Conservation (phyloP, 1,140 invertebrate genomes). For the Drosophila orosa region DNA sequence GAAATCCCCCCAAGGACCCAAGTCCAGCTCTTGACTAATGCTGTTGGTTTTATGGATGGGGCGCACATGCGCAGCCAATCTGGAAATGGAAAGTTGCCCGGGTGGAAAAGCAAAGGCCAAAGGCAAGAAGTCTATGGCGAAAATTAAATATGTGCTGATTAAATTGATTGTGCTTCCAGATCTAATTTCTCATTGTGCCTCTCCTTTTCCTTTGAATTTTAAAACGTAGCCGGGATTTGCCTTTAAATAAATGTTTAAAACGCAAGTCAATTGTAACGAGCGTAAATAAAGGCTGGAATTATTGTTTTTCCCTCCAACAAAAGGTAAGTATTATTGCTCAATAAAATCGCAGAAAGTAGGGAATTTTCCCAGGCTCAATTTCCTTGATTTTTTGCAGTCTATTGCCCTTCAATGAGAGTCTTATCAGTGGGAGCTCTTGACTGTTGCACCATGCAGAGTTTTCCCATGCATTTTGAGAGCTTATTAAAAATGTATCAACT, state of each 20-base stretch:
- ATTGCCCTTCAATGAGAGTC: conserved; percentile 12
- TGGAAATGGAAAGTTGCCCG: conserved; percentile 73
- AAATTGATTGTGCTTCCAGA: conserved; percentile 38
- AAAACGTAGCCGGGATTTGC: not conserved
- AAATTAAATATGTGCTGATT: conserved; percentile 36
- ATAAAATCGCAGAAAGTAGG: not conserved
- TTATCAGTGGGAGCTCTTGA: conserved; percentile 35
- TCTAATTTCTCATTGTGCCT: conserved; percentile 14
- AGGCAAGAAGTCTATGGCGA: conserved; percentile 16
- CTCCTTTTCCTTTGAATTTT: not conserved
- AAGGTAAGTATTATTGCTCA: not conserved
- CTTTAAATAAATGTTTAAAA: not conserved
- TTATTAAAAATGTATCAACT: conserved; percentile 23
- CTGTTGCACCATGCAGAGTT: conserved; percentile 20
- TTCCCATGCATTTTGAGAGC: conserved; percentile 44
- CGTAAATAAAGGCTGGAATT: not conserved
- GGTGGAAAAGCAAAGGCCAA: conserved; percentile 13
- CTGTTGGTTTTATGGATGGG: conserved; percentile 78
- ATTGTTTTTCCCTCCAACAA: not conserved
- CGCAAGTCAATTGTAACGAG: not conserved
- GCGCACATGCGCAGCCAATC: conserved; percentile 63
- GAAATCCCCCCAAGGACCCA: conserved; percentile 6
- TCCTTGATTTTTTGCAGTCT: conserved; percentile 15
- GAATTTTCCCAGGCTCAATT: conserved; percentile 42
- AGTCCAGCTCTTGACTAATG: conserved; percentile 57